These are phyloP conservation scores for Chrysocyon brachyurus DNA, from an alignment of 2,797 vertebrate species.

Conservation along the genomic window DNA sequence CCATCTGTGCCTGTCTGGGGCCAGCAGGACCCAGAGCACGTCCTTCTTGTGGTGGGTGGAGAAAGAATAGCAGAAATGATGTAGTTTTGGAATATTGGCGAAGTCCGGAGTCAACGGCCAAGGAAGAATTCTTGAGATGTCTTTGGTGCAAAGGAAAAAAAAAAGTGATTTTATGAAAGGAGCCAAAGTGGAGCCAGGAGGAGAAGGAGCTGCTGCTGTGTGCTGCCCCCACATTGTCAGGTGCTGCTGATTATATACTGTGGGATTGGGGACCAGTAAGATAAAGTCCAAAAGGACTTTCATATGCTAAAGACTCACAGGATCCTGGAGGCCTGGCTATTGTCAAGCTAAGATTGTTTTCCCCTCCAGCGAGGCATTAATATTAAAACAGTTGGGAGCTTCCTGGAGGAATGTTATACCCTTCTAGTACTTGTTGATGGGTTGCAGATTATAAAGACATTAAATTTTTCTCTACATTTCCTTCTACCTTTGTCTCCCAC, in stretches of 20 bases:
- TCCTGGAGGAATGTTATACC: not conserved
- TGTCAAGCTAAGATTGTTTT: not conserved
- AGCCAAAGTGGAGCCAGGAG: not conserved
- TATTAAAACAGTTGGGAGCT: not conserved
- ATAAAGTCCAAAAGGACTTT: not conserved
- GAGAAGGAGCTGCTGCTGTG: not conserved
- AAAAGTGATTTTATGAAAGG: not conserved
- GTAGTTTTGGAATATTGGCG: not conserved
- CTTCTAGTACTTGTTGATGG: not conserved
- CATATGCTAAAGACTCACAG: not conserved
- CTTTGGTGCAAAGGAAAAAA: not conserved
- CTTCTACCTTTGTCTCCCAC: not conserved
- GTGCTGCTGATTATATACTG: too few species aligned
- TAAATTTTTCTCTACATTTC: not conserved
- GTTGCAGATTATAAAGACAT: not conserved
- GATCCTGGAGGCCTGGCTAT: not conserved
- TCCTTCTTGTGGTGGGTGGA: not conserved
- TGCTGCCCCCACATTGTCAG: not conserved
- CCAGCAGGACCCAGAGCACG: not conserved
- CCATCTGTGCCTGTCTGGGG: not conserved
- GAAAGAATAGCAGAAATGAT: not conserved
- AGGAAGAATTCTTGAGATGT: not conserved
- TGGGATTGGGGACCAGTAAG: not conserved
- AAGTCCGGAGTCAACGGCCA: not conserved
- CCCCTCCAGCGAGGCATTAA: not conserved